phyloP scores from a whole-genome alignment of 2,888 invertebrate species.

The Thera obeliscata region DNA sequence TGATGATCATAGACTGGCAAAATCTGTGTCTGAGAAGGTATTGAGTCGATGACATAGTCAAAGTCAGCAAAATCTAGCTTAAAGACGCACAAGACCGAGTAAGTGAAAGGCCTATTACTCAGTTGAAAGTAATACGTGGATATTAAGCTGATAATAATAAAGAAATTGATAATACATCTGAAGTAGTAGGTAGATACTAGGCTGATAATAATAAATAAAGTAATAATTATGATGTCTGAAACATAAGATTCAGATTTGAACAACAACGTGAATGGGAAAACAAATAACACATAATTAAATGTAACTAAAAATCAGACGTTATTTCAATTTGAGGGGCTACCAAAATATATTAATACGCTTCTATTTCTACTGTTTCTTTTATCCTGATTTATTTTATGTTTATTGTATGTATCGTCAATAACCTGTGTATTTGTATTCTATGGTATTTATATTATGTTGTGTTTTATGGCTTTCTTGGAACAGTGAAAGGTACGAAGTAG shows the following conservation, averaged over 20 bases:
- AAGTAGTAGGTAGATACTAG: too few species aligned
- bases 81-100: too few species aligned
- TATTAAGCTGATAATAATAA: background rate
- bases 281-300: too few species aligned
- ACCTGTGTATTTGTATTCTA: constrained; percentile 15
- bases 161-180: background rate
- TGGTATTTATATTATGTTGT: constrained; percentile 38
- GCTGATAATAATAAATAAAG: background rate
- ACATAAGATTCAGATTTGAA: too few species aligned
- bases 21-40: background rate
- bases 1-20: too few species aligned
- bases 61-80: background rate
- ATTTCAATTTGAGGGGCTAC: too few species aligned
- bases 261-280: too few species aligned
- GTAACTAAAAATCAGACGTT: too few species aligned
- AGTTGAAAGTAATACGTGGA: too few species aligned
- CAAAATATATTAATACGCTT: background rate
- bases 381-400: background rate
- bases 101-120: background rate
- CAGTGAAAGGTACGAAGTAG: constrained; percentile 53
- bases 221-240: background rate
- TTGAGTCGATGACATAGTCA: background rate
- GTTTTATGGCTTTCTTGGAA: constrained; percentile 48
- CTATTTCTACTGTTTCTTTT: constrained; percentile 1
- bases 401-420: constrained; percentile 1